Percentiles rank a stretch among this genome's conserved stretches.
Evolutionary conservation across 1,140 invertebrate species (phyloP).

Genomic region (Ylistrum balloti): DNA sequence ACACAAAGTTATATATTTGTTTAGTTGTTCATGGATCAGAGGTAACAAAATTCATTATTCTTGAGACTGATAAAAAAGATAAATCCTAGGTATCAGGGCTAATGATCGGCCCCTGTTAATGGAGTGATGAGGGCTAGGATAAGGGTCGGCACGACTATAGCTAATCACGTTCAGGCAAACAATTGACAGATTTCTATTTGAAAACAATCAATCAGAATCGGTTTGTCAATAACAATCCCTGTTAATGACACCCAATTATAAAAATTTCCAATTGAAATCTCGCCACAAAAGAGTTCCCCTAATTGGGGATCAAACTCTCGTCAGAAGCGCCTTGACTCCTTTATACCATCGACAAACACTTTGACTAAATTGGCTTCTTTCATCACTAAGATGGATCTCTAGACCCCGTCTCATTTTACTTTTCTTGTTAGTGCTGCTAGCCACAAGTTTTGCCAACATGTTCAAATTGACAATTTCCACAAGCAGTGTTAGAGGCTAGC

Average conservation of each 20-base stretch:
- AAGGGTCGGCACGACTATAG: constrained; percentile 51
- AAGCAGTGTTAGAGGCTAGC: neutral
- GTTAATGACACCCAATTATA: constrained; percentile 58
- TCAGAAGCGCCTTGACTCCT: constrained; percentile 42
- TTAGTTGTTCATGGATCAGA: constrained; percentile 15
- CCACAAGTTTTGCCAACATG: neutral
- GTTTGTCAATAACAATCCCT: constrained; percentile 58
- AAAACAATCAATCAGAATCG: constrained; percentile 63
- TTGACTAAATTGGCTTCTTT: constrained; percentile 53
- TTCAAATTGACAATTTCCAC: constrained; percentile 22
- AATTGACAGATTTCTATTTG: constrained; percentile 56
- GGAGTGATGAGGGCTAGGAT: constrained; percentile 56
- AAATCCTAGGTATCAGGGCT: constrained; percentile 5
- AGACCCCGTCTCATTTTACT: constrained; percentile 10
- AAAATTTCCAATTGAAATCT: constrained; percentile 60
- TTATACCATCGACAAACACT: constrained; percentile 51
- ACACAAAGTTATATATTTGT: constrained; percentile 36
- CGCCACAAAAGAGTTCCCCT: constrained; percentile 52
- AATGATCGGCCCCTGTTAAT: constrained; percentile 47
- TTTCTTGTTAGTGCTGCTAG: neutral
- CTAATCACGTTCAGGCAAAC: constrained; percentile 52
- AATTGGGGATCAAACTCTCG: constrained; percentile 56
- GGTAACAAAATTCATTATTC: constrained; percentile 35
- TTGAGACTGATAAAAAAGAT: neutral
- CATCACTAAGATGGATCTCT: constrained; percentile 44